A percentile compares a stretch with the other conserved stretches of the same genome.
phyloP scores from a whole-genome alignment of 1,140 invertebrate genomes.

The Metopolophium dirhodum region DNA sequence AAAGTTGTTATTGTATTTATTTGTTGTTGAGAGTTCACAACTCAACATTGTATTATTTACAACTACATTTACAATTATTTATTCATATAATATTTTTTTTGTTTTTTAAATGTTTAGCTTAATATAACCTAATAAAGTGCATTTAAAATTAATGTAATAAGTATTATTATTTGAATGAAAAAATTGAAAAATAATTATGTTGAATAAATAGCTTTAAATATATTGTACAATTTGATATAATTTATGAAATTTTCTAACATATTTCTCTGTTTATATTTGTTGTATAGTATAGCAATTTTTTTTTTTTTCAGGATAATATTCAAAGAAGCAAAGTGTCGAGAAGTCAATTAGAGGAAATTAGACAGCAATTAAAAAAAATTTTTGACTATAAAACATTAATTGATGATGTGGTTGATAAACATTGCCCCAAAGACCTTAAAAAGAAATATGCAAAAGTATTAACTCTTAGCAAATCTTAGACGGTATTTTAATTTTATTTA shows the following conservation, averaged over 20 bases:
- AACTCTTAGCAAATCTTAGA: not conserved
- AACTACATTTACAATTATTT: not conserved
- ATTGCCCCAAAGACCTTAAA: constrained; percentile 47
- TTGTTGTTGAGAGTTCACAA: not conserved
- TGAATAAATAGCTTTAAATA: not conserved
- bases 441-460: constrained; percentile 8
- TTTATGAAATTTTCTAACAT: too few species aligned
- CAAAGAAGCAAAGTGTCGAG: constrained; percentile 30
- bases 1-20: too few species aligned
- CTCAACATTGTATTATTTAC: not conserved
- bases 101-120: not conserved
- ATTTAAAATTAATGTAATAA: not conserved
- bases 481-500: constrained; percentile 25
- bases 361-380: constrained; percentile 17
- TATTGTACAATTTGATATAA: not conserved
- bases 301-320: constrained; percentile 25
- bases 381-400: constrained; percentile 21
- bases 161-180: not conserved
- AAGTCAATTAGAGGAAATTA: constrained; percentile 28
- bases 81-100: not conserved
- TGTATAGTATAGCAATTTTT: not conserved
- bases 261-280: not conserved
- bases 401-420: constrained; percentile 26
- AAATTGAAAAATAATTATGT: not conserved
- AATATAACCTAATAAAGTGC: not conserved